phyloP scores from a whole-genome alignment of 2,113 vertebrate species.

The Anoplopoma fimbria region DNA sequence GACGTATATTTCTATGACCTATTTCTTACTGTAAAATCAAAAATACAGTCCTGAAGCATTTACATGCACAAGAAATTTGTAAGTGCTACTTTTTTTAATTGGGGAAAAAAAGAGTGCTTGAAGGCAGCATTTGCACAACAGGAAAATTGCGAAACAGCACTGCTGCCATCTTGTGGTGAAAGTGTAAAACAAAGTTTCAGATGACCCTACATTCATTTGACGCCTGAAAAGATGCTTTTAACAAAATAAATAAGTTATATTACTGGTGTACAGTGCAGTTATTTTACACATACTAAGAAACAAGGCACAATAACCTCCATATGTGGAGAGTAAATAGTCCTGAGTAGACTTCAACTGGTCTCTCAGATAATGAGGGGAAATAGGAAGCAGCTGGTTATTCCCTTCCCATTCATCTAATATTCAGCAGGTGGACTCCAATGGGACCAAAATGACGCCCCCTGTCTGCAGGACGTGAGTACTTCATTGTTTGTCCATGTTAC shows the following conservation, averaged over 20 bases:
- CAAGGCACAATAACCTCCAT: background rate
- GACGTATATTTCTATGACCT: background rate
- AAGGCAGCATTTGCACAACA: background rate
- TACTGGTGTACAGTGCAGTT: background rate
- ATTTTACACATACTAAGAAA: background rate
- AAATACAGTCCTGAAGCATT: background rate
- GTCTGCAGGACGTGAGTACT: background rate
- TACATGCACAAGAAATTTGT: background rate
- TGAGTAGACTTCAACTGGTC: background rate
- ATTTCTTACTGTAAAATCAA: background rate
- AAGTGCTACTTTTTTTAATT: background rate
- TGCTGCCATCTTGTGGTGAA: slow-evolving; percentile 51
- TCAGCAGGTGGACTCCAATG: too few relatives aligned
- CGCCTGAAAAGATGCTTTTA: background rate
- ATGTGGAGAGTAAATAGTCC: background rate
- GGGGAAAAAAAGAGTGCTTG: background rate
- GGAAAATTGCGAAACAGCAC: background rate
- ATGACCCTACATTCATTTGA: background rate
- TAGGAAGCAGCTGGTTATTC: background rate
- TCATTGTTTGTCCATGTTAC: background rate
- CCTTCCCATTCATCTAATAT: too few relatives aligned
- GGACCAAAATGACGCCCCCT: background rate
- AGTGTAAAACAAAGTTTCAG: background rate
- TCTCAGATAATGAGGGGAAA: background rate
- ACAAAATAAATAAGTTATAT: background rate